These are phyloP conservation scores for Plectropomus leopardus DNA, from an alignment of 2,113 vertebrate species.

Conservation along the genomic window DNA sequence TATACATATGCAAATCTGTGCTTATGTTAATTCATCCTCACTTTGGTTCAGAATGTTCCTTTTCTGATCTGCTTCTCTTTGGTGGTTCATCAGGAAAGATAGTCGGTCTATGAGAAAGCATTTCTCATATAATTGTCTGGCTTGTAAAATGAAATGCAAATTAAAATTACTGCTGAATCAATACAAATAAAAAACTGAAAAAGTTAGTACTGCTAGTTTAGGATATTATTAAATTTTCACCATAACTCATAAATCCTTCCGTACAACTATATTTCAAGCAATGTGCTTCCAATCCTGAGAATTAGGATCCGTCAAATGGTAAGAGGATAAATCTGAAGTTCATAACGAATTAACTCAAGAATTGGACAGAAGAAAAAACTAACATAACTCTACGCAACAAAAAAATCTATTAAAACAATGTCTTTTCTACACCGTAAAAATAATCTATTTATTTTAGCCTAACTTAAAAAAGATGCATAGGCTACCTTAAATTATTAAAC, in stretches of 20 bases:
- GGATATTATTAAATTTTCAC: background rate
- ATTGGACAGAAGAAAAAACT: background rate
- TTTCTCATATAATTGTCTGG: background rate
- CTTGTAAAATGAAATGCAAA: conserved; percentile 10
- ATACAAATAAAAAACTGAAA: no score
- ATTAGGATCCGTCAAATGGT: background rate
- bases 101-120: background rate
- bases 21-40: conserved; percentile 7
- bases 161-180: background rate
- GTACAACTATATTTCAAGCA: background rate
- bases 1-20: background rate
- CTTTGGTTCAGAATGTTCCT: no score
- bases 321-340: conserved; percentile 5
- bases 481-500: no score
- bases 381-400: background rate
- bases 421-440: no score
- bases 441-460: no score
- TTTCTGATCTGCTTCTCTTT: background rate
- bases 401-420: background rate
- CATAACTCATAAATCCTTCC: background rate
- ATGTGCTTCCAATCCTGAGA: background rate
- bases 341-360: background rate
- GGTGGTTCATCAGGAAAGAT: conserved; percentile 11
- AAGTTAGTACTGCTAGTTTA: background rate
- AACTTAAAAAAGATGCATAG: no score